These are phyloP conservation scores for Callaeas wilsoni DNA, from an alignment of 2,113 vertebrate genomes.

Conservation along the genomic window DNA sequence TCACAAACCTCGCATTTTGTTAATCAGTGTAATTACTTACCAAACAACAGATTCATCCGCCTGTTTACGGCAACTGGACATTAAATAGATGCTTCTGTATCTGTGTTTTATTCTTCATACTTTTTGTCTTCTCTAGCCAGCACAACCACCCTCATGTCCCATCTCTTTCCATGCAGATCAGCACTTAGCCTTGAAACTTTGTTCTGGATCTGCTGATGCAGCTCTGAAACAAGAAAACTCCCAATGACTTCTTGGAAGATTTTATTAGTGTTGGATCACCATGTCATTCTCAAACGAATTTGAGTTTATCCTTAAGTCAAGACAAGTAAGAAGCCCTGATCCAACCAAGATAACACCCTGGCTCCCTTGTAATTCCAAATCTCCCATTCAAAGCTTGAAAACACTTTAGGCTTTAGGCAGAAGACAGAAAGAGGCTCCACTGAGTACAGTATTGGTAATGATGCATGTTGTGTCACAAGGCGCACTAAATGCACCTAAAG, in stretches of 20 bases:
- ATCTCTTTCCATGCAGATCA: background rate
- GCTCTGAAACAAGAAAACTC: background rate
- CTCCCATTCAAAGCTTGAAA: conserved; percentile 7
- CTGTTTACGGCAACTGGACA: background rate
- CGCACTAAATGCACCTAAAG: background rate
- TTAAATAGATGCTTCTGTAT: background rate
- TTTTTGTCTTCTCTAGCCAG: background rate
- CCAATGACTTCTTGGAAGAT: background rate
- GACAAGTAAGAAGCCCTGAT: background rate
- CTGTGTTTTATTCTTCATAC: background rate
- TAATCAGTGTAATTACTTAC: background rate
- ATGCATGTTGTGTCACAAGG: background rate
- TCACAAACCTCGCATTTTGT: background rate
- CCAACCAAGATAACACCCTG: background rate
- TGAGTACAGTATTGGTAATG: background rate
- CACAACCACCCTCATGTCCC: background rate
- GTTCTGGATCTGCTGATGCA: background rate
- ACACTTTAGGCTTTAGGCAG: background rate
- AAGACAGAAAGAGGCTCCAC: background rate
- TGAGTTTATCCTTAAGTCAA: background rate
- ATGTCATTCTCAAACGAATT: background rate
- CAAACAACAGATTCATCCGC: background rate
- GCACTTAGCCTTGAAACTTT: background rate
- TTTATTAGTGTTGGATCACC: background rate
- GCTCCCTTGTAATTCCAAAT: background rate